Percentiles rank a stretch among this genome's conserved stretches.
These are phyloP conservation scores for Zele albiditarsus DNA, from an alignment of 2,888 invertebrate species.

Conservation along the genomic window DNA sequence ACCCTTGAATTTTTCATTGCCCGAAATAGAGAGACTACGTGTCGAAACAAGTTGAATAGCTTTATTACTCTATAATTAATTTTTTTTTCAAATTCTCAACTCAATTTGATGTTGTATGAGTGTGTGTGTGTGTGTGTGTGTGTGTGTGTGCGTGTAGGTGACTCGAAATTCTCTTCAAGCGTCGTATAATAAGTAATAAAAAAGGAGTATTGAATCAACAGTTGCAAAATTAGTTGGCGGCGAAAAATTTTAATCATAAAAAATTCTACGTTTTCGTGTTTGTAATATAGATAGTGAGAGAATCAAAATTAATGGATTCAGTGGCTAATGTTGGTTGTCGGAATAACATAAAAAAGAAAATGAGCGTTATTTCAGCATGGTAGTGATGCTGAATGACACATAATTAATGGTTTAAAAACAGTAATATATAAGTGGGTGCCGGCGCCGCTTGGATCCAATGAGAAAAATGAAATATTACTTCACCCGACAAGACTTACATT, in stretches of 20 bases:
- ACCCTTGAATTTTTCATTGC: neutral
- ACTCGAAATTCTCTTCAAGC: neutral
- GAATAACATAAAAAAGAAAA: neutral
- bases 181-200: neutral
- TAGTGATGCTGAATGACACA: constrained; percentile 24
- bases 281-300: neutral
- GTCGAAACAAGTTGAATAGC: too few relatives aligned
- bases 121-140: too few relatives aligned
- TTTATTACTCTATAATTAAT: neutral
- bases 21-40: too few relatives aligned
- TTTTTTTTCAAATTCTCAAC: neutral
- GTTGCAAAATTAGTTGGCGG: neutral
- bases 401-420: constrained; percentile 33
- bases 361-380: neutral
- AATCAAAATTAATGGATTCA: neutral
- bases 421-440: neutral
- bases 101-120: neutral
- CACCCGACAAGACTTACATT: neutral
- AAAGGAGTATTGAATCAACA: neutral
- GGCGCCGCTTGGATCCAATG: constrained; percentile 15
- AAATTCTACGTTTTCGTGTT: neutral
- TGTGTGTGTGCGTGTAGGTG: too few relatives aligned
- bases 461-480: constrained; percentile 10
- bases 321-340: neutral
- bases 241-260: neutral